phyloP scores from a whole-genome alignment of 2,888 invertebrate genomes.

The Andrena fulva region DNA sequence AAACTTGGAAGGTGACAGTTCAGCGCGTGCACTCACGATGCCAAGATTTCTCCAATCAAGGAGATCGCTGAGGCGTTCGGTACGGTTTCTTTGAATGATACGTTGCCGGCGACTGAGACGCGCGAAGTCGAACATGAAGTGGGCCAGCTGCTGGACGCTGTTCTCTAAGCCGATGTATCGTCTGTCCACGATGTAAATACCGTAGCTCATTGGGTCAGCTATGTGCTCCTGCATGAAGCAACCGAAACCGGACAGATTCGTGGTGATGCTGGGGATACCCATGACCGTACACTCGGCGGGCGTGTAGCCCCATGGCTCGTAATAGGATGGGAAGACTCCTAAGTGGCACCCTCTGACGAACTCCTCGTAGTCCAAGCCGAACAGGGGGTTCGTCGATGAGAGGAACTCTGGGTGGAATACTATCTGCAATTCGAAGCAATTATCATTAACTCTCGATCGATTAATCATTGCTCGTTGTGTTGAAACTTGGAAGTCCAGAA shows the following conservation, averaged over 20 bases:
- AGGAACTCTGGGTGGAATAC: constrained; percentile 99
- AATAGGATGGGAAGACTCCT: constrained; percentile 99
- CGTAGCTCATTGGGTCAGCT: constrained; percentile 98
- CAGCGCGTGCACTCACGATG: constrained; percentile 89
- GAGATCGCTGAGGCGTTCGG: constrained; percentile 97
- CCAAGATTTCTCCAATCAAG: constrained; percentile 99
- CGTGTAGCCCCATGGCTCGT: constrained; percentile 99
- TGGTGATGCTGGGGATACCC: constrained; percentile 99
- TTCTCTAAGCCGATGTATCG: constrained; percentile 95
- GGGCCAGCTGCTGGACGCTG: constrained; percentile 95
- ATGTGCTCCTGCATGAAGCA: constrained; percentile 99
- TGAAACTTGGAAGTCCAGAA: background rate
- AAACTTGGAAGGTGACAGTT: background rate
- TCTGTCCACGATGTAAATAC: constrained; percentile 99
- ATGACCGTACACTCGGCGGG: constrained; percentile 99
- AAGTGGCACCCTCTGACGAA: constrained; percentile 99
- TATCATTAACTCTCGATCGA: background rate
- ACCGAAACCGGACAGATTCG: constrained; percentile 98
- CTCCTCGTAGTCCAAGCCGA: constrained; percentile 99
- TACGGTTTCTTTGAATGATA: constrained; percentile 99
- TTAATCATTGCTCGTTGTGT: background rate
- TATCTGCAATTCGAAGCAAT: constrained; percentile 87
- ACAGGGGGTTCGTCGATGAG: constrained; percentile 98
- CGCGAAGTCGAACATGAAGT: constrained; percentile 97
- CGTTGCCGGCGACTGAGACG: constrained; percentile 96